Evolutionary conservation across 2,888 invertebrate genomes (phyloP).

Genomic region (Sericinus montela): DNA sequence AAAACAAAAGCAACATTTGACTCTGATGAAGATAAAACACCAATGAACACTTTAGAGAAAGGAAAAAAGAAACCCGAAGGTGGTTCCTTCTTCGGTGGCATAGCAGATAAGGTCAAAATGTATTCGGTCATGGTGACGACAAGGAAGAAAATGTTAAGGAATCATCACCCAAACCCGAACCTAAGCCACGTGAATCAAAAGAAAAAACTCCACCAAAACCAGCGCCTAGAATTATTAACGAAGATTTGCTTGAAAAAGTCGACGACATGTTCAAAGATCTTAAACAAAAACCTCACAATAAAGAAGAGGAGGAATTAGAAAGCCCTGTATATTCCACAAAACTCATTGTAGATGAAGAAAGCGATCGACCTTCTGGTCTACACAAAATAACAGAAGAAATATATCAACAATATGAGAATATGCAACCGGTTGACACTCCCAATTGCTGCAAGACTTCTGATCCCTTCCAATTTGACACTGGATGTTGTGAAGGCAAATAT

Average conservation of each 20-base stretch:
- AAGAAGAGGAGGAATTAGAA: constrained; percentile 54
- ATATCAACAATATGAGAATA: constrained; percentile 63
- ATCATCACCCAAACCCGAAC: constrained; percentile 51
- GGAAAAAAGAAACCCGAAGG: constrained; percentile 69
- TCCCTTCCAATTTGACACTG: constrained; percentile 60
- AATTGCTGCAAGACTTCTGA: constrained; percentile 43
- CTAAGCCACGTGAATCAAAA: constrained; percentile 46
- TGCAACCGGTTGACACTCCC: constrained; percentile 71
- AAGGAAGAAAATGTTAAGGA: constrained; percentile 53
- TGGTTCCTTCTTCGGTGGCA: constrained; percentile 61
- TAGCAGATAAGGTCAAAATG: constrained; percentile 63
- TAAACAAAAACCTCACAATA: constrained; percentile 50
- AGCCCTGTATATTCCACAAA: constrained; percentile 61
- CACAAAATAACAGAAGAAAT: constrained; percentile 48
- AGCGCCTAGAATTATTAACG: constrained; percentile 64
- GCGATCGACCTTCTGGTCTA: constrained; percentile 33
- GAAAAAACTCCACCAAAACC: constrained; percentile 65
- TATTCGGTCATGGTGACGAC: constrained; percentile 64
- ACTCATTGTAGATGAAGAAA: constrained; percentile 64
- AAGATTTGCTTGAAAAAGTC: constrained; percentile 69
- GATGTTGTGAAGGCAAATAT: constrained; percentile 59
- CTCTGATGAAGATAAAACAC: constrained; percentile 76
- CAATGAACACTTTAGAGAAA: constrained; percentile 75
- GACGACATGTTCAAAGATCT: constrained; percentile 76
- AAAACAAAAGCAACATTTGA: constrained; percentile 77